These are phyloP conservation scores for Oasisia sp. DNA, from an alignment of 2,888 invertebrate genomes.

Conservation along the genomic window DNA sequence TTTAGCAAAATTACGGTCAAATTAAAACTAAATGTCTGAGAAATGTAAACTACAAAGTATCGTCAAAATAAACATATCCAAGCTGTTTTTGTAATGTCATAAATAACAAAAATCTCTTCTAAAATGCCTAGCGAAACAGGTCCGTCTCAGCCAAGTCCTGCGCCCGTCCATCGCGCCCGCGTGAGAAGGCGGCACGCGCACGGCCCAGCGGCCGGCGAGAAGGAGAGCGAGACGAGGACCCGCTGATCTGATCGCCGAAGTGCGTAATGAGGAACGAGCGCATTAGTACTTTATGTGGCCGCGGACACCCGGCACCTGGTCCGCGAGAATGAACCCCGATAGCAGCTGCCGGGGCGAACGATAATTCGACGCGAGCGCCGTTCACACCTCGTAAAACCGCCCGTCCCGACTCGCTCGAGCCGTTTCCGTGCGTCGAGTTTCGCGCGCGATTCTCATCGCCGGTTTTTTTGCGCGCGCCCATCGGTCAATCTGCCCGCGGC, in stretches of 20 bases:
- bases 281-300: background rate
- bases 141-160: too few species aligned
- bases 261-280: background rate
- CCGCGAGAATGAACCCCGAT: background rate
- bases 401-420: background rate
- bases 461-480: background rate
- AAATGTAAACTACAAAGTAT: too few species aligned
- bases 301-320: background rate
- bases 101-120: too few species aligned
- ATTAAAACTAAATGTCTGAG: too few species aligned
- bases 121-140: too few species aligned
- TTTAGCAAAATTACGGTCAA: too few species aligned
- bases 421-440: background rate
- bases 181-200: too few species aligned
- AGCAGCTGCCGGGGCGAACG: background rate
- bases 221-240: background rate
- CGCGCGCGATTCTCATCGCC: background rate
- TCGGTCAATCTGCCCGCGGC: constrained; percentile 5
- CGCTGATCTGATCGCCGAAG: background rate
- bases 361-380: background rate
- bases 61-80: too few species aligned
- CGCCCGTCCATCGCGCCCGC: too few species aligned
- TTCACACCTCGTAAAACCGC: background rate
- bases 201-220: too few species aligned
- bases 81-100: too few species aligned